Conservation (phyloP, 2,797 vertebrate genomes). For the Paguma larvata region DNA sequence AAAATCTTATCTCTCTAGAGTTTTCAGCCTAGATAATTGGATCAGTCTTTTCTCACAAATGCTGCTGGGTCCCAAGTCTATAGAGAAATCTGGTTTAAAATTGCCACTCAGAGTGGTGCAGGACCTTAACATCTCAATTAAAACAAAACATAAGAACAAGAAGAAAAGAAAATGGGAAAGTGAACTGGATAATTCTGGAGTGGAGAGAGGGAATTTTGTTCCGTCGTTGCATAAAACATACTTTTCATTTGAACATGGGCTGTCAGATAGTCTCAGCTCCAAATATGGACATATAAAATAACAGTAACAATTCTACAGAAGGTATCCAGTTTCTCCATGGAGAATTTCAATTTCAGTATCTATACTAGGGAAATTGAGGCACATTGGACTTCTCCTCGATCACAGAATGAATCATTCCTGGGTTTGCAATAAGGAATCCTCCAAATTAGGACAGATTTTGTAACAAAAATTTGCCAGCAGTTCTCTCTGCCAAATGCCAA, state of each 20-base stretch:
- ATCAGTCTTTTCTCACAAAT: conserved; percentile 57
- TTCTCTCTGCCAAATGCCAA: not conserved
- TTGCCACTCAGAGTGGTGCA: not conserved
- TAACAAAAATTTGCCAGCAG: not conserved
- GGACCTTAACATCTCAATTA: conserved; percentile 70
- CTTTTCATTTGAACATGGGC: conserved; percentile 20
- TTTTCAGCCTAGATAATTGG: conserved; percentile 68
- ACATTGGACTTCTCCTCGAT: not conserved
- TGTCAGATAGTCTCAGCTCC: conserved; percentile 31
- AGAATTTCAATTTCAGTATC: conserved; percentile 19
- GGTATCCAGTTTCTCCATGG: not conserved
- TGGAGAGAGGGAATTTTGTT: not conserved
- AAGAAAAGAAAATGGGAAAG: conserved; percentile 25
- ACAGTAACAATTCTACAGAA: conserved; percentile 47
- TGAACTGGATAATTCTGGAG: conserved; percentile 22
- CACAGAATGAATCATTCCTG: not conserved
- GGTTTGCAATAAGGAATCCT: not conserved
- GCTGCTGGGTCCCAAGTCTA: not conserved
- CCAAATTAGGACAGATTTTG: not conserved
- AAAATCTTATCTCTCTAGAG: conserved; percentile 67
- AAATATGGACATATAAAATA: conserved; percentile 44
- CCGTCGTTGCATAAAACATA: conserved; percentile 15
- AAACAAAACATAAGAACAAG: not conserved
- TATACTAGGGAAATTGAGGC: not conserved
- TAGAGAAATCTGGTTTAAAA: conserved; percentile 67